These are phyloP conservation scores for Aramus guarauna DNA, from an alignment of 2,113 vertebrate species.

Conservation along the genomic window DNA sequence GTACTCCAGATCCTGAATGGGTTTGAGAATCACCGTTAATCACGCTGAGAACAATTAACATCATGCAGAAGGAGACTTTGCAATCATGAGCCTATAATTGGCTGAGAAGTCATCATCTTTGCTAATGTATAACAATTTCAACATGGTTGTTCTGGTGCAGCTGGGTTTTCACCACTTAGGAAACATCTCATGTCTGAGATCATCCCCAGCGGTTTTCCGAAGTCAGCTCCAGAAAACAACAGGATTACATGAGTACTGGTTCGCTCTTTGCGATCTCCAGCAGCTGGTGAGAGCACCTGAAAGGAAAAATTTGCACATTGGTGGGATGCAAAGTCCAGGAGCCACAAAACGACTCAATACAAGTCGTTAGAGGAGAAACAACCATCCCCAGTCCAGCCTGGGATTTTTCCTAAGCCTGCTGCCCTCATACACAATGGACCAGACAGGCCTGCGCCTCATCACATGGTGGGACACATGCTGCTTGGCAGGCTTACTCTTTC, in stretches of 20 bases:
- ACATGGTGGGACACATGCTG: rapidly evolving
- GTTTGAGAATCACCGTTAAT: neutral
- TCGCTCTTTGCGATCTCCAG: neutral
- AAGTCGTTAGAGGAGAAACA: neutral
- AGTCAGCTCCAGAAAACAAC: neutral
- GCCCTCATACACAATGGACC: neutral
- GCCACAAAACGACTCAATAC: neutral
- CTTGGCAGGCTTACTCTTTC: neutral
- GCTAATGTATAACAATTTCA: neutral
- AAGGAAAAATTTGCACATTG: neutral
- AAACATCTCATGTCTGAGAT: neutral
- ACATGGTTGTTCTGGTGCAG: neutral
- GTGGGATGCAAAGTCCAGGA: neutral
- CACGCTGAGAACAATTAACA: neutral
- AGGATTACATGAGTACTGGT: neutral
- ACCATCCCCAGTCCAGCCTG: neutral
- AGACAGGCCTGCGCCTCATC: neutral
- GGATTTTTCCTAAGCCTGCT: neutral
- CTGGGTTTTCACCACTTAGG: neutral
- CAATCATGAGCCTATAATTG: neutral
- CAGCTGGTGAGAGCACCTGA: neutral
- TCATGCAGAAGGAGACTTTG: neutral
- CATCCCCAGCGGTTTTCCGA: neutral
- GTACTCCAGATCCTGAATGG: neutral
- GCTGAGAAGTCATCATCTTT: neutral